Evolutionary conservation across 2,888 invertebrate genomes (phyloP), one percentile per base, ranked within the genome.

Genomic region (Allolobophora icterica): DNA sequence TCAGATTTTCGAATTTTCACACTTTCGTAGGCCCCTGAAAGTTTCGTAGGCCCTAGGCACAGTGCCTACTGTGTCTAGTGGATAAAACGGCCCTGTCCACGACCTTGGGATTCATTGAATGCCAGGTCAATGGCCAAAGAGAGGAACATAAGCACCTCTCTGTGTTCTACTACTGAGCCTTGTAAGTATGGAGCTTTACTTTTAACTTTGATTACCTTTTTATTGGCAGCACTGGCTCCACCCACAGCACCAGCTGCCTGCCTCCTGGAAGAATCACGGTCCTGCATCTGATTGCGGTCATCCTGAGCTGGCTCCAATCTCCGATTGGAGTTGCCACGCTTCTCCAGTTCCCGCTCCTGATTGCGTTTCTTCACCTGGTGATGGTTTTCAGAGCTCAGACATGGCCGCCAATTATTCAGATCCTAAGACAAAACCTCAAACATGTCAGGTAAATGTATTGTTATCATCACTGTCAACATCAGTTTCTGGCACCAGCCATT

Each of bases 311-410:
- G 24, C 34, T 87, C 87, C 87, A 35, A 87, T 34, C 38, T 34
- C 87, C 87, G 15, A 87, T 34, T 35, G 35, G 87, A 24, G 87
- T 87, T 87, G 87, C 87, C 87, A 34, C 24, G 34, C 34, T 38
- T 87, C 15, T 87, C 87, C 35, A 87, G 34, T 33, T 87, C 87
- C 38, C 87, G 87, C 87, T 87, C 87, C 38, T 87, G 87, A 34
- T 87, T 87, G 5, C 87, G 87, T 38, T 87, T 87, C 87, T 87
- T 87, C 34, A 87, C 87, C 38, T 24, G 87, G 38, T 38, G 38
- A 34, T 34, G 38, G 21, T 87, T 24, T 19, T 87, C 35, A 13
- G 38, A 34, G 34, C 35, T 35, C 38, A 38, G 21, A 87, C 21
- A 87, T 6, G 87, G 38, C 24, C 87, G 87, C 87, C 87, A 87